Evolutionary conservation across 2,888 invertebrate genomes (phyloP), one percentile per base, ranked within the genome.

Genomic region (Nomada flava): DNA sequence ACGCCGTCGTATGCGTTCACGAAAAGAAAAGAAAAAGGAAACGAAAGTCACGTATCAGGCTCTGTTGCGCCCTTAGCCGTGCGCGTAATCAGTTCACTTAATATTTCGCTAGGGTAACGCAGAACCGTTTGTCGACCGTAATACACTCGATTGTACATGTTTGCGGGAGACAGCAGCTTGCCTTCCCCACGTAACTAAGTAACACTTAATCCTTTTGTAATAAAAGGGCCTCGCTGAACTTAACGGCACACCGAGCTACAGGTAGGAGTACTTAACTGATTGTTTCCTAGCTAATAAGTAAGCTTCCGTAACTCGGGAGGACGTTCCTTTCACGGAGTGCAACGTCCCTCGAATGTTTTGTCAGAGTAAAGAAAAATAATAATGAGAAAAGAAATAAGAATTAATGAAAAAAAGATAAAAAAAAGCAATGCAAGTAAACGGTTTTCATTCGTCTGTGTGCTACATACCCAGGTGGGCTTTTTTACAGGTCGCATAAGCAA

Each of bases 401-500:
- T 53, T 53, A 53, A 53, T 15, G 9, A 18, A 79, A 52, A 52
- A 52, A 65, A 29, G 29, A 64, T 29, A 29, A 78, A 53, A 53
- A 47, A 47, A 63, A 72, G 53, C 26, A 52, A 81, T 85, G 76
- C 82, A 83, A 82, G 68, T 82, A 82, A 53, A 55, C 23, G 42
- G 42, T n/a, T 36, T 50, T 20, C 57, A n/a, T 11, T 42, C 50
- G n/a, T 74, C 81, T 18, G n/a, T 50, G 23, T 68, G 29, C 53
- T 82, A 82, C 68, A 83, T 82, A 29, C 55, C 5, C 44, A 15
- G 42, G 72, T 83, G 91, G 90, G 90, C 91, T 86, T 92, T 91
- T 89, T 92, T 92, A 93, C 95, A 96, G 96, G 94, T 94, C 94
- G 89, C 95, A 95, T 94, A 96, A 96, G 94, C 95, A 96, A 88